Percentiles rank a stretch among this genome's conserved stretches.
Evolutionary conservation across 2,113 vertebrate genomes (phyloP).

Genomic region (Lophius piscatorius): DNA sequence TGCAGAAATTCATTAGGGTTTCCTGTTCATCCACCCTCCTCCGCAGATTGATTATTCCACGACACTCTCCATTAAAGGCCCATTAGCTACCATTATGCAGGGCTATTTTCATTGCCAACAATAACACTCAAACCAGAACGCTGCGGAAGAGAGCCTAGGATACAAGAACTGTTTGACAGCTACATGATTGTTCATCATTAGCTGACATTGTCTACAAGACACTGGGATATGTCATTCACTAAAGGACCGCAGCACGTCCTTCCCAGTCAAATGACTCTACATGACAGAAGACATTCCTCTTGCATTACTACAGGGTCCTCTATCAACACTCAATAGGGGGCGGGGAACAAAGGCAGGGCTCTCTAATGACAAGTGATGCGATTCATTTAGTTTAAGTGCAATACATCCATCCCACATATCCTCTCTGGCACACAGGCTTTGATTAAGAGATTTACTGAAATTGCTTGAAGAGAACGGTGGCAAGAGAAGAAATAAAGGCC

Average conservation of each 20-base stretch:
- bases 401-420: constrained; percentile 67
- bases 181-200: constrained; percentile 71
- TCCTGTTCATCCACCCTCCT: constrained; percentile 45
- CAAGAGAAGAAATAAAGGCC: constrained; percentile 59
- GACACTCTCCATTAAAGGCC: constrained; percentile 72
- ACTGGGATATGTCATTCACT: constrained; percentile 52
- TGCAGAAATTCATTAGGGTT: constrained; percentile 58
- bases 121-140: constrained; percentile 56
- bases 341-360: constrained; percentile 32
- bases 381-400: constrained; percentile 69
- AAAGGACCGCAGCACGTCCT: constrained; percentile 46
- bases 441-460: constrained; percentile 70
- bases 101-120: constrained; percentile 67
- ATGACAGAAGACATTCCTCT: constrained; percentile 60
- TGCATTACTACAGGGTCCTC: constrained; percentile 45
- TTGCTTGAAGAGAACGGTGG: constrained; percentile 56
- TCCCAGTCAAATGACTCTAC: constrained; percentile 48
- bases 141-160: constrained; percentile 33
- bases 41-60: constrained; percentile 67
- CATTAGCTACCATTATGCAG: constrained; percentile 72
- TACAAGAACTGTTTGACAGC: constrained; percentile 57
- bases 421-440: constrained; percentile 45
- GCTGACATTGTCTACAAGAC: constrained; percentile 65
- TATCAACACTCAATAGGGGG: constrained; percentile 52
- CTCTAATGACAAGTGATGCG: constrained; percentile 63